Base-by-base conservation (phyloP, 2,113 vertebrate species). In the Spea bombifrons region DNA sequence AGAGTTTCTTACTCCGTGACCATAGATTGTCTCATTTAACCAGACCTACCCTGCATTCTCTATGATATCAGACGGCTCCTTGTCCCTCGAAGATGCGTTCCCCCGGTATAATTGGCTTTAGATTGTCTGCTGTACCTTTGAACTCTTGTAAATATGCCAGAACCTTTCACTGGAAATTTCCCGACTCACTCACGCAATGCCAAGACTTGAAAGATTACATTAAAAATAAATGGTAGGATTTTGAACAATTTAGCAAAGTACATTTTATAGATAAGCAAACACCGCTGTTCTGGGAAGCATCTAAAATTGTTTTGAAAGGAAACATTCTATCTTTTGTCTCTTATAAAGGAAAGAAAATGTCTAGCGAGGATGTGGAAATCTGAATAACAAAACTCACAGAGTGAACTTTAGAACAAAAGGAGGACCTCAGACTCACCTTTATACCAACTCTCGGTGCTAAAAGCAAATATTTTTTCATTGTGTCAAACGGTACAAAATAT, bases 191-290 rank as follows among this genome's bases (percentile, higher is more conserved):
- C 16, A 65, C 70, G 65, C 63, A 78, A 71, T 71, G 61, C 68
- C 70, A 65, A 48, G 68, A 72, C 59, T 63, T 59, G 53, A 65
- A 65, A 71, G 76, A 70, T 78, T 61, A 72, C 15, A 50, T 64
- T 48, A 68, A 71, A 43, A 71, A 78, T 71, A 66, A 75, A 78
- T 71, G 47, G 57, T 8, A 50, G 57, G 76, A 78, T 78, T 78
- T 71, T 12, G 46, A 71, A 17, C 16, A 78, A 71, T 71, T 64
- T 71, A 71, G n/a, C 66, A 69, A 69, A 69, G 73, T 50, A 75
- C 59, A 67, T 45, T 50, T n/a, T 50, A 61, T 8, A 53, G 76
- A 78, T 78, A 71, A 78, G 76, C 30, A 78, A 78, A 66, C 30
- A 64, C 7, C 17, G 48, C 59, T 5, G 30, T 55, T 15, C 8